Percentiles rank a stretch among this genome's conserved stretches.
Evolutionary conservation across 2,113 vertebrate species (phyloP).

Genomic region (Sceloporus tristichus): DNA sequence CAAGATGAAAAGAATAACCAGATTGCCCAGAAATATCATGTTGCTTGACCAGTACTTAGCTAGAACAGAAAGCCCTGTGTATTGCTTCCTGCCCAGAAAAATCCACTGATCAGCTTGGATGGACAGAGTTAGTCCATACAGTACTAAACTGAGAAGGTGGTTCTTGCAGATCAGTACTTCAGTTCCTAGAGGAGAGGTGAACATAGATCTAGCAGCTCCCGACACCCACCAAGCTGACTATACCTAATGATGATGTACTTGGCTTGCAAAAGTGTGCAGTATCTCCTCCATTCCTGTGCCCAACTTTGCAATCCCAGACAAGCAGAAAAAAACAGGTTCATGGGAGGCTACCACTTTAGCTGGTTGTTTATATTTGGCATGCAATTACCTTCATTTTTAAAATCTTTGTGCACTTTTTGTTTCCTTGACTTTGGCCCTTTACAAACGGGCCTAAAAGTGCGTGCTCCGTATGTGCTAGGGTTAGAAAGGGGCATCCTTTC

Average conservation of each 20-base stretch:
- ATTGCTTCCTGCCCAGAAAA: not conserved
- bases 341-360: not conserved
- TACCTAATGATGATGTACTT: too few relatives aligned
- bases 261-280: too few relatives aligned
- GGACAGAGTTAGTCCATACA: not conserved
- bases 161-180: not conserved
- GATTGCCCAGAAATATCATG: not conserved
- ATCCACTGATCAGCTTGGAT: not conserved
- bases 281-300: not conserved
- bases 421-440: not conserved
- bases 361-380: not conserved
- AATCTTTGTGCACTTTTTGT: not conserved
- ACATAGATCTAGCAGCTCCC: not conserved
- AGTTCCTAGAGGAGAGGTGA: not conserved
- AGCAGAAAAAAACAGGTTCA: not conserved
- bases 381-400: too few relatives aligned
- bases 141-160: not conserved
- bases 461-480: too few relatives aligned
- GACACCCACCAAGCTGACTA: not conserved
- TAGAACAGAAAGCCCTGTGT: not conserved
- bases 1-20: not conserved
- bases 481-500: too few relatives aligned
- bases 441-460: too few relatives aligned
- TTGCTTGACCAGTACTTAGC: not conserved
- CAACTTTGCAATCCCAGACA: not conserved